Conservation (phyloP, 2,797 vertebrate species). For the Pachyuromys duprasi region DNA sequence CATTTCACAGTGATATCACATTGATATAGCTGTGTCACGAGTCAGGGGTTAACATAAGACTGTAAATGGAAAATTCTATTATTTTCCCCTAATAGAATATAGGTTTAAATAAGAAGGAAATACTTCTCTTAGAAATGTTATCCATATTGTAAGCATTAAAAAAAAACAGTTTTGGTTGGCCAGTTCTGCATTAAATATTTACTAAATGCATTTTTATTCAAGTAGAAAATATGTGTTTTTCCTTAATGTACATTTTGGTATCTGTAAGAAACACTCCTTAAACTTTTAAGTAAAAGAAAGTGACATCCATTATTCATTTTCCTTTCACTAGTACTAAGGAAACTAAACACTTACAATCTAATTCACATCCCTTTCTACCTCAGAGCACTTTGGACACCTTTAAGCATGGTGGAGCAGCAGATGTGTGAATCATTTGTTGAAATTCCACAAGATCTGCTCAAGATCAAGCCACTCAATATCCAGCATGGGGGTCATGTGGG, state of each 20-base stretch:
- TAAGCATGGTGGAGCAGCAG: background rate
- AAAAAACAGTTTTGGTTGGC: background rate
- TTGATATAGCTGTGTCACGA: no score
- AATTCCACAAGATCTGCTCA: background rate
- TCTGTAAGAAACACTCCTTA: background rate
- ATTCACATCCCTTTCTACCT: conserved; percentile 31
- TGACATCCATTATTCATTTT: conserved; percentile 14
- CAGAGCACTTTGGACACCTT: background rate
- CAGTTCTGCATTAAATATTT: conserved; percentile 22
- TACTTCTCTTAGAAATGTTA: background rate
- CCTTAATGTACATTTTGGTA: background rate
- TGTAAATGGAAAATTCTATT: background rate
- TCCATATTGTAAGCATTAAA: fast-evolving
- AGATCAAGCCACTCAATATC: background rate
- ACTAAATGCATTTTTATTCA: conserved; percentile 49
- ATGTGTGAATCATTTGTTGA: background rate
- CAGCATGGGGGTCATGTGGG: background rate
- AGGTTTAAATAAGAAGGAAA: conserved; percentile 13
- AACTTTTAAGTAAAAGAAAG: conserved; percentile 31
- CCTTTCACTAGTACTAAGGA: background rate
- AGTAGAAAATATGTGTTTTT: background rate
- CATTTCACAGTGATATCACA: background rate
- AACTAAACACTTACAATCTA: conserved; percentile 35
- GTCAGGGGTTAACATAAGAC: background rate
- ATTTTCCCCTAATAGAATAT: background rate